Conservation (phyloP, 2,113 vertebrate genomes). For the Dicaeum eximium region DNA sequence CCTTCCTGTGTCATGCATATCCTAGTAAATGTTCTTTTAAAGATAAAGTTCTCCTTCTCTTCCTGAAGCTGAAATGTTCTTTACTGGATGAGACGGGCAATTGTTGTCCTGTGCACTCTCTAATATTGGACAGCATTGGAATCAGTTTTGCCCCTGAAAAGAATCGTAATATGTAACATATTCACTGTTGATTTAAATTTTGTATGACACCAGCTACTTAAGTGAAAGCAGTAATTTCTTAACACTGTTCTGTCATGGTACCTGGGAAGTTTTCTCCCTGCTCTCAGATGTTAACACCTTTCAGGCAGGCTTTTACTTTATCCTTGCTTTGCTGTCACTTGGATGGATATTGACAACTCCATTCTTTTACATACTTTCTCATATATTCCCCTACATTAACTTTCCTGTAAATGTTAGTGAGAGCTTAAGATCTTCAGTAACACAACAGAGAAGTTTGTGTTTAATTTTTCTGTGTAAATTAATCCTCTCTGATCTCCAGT, state of each 20-base stretch:
- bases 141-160: neutral
- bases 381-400: neutral
- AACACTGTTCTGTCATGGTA: neutral
- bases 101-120: neutral
- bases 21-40: neutral
- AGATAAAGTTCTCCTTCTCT: neutral
- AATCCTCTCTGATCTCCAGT: neutral
- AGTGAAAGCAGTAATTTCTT: neutral
- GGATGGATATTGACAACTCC: neutral
- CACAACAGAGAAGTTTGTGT: neutral
- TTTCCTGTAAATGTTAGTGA: neutral
- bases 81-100: rapidly evolving
- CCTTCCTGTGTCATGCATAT: neutral
- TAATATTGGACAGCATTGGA: neutral
- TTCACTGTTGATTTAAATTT: neutral
- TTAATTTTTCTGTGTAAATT: neutral
- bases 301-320: neutral
- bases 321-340: neutral
- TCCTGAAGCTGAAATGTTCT: neutral
- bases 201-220: neutral
- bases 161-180: neutral
- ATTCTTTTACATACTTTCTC: neutral
- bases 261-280: neutral
- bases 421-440: neutral
- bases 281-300: neutral